Evolutionary conservation across 2,888 invertebrate genomes (phyloP), one percentile per base, ranked within the genome.

Genomic region (Bugula neritina): DNA sequence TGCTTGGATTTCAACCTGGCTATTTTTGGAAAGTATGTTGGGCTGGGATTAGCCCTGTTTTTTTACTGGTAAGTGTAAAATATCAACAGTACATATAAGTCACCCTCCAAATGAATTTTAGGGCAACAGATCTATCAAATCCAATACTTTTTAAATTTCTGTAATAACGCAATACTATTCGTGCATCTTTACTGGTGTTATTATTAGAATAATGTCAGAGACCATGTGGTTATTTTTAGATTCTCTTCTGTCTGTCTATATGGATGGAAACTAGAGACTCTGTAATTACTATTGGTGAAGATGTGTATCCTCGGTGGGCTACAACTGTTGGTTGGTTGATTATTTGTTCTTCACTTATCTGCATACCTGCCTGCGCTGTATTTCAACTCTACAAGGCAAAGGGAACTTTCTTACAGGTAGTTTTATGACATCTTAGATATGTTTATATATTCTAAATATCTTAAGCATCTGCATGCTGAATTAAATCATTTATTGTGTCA

Each of bases 21-120:
- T 74, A 76, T 13, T 82, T 80, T 76, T 84, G 83, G 83, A 73
- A 76, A 35, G 73, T 79, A 35, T 84, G 81, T 69, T 84, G 84
- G 84, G 75, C 77, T 1, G 77, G 78, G 72, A 80, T 84, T 71
- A 80, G 81, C 55, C 83, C 83, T 1, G 35, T 79, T 10, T 80
- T 83, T 72, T 74, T 83, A 13, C 72, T 83, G 73, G 83, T 82
- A 74, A 77, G 79, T 75, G 35, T 54, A 29, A 5, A n/a, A n/a
- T n/a, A n/a, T n/a, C n/a, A n/a, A n/a, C n/a, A n/a, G n/a, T n/a
- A n/a, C n/a, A 13, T 58, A 5, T 58, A 5, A 13, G 5, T 27
- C 29, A 13, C 23, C n/a, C 23, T 27, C 23, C n/a, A 13, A 10
- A 58, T 10, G n/a, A 58, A 58, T 58, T 10, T 10, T 27, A 10